Conservation (phyloP, 2,888 invertebrate genomes). For the Leptopilina myrica region DNA sequence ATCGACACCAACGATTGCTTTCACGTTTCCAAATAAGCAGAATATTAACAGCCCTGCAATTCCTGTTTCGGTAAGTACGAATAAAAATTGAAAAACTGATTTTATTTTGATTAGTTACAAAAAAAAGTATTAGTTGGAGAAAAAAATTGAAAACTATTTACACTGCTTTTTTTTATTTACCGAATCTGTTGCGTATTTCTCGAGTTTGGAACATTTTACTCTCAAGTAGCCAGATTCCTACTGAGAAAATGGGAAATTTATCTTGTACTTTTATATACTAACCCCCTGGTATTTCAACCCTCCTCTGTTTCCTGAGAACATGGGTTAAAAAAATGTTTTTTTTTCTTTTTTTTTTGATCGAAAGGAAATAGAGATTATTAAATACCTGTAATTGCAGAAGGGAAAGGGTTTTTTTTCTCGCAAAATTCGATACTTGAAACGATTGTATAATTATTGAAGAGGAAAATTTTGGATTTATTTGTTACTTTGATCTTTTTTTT, state of each 20-base stretch:
- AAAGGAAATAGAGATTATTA: background rate
- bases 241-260: slow-evolving; percentile 16
- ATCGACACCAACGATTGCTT: slow-evolving; percentile 79
- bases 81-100: slow-evolving; percentile 21
- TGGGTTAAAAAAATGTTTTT: slow-evolving; percentile 10
- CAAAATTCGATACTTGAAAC: no score
- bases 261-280: slow-evolving; percentile 33
- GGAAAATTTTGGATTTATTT: background rate
- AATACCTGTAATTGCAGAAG: no score
- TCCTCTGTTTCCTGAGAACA: slow-evolving; percentile 6
- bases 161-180: slow-evolving; percentile 5
- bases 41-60: slow-evolving; percentile 60
- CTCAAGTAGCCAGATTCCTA: slow-evolving; percentile 18
- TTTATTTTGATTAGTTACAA: background rate
- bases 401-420: no score
- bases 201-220: slow-evolving; percentile 18
- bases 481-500: background rate
- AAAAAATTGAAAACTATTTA: background rate
- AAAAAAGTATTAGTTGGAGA: background rate
- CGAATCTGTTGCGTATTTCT: slow-evolving; percentile 29
- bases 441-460: no score
- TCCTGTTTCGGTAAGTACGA: slow-evolving; percentile 65
- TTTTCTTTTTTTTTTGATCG: background rate
- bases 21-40: slow-evolving; percentile 57
- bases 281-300: slow-evolving; percentile 14